Percentiles rank a stretch among this genome's conserved stretches.
Evolutionary conservation across 2,797 vertebrate species (phyloP).

Genomic region (Leptodactylus fallax): DNA sequence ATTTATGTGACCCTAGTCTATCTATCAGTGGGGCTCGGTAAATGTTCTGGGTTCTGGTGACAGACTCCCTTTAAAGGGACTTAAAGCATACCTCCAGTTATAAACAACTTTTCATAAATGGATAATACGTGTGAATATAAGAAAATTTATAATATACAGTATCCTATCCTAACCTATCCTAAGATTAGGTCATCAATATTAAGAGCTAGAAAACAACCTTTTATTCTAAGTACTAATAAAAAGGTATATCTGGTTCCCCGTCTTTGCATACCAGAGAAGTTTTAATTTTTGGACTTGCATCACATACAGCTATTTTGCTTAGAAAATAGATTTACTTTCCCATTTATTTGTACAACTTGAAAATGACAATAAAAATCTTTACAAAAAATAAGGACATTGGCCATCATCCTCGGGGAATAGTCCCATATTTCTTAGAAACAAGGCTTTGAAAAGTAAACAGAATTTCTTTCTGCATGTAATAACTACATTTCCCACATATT

Average conservation of each 20-base stretch:
- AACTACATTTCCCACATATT: conserved; percentile 39
- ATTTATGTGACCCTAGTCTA: no score
- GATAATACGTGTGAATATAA: no score
- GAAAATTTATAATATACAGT: no score
- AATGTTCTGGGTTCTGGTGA: no score
- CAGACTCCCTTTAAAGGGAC: no score
- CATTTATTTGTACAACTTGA: conserved; percentile 34
- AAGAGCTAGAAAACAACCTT: not conserved
- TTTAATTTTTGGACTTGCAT: not conserved
- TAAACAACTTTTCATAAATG: no score
- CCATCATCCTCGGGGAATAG: not conserved
- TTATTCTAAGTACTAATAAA: not conserved
- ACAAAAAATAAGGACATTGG: conserved; percentile 11
- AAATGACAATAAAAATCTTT: conserved; percentile 32
- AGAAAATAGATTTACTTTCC: conserved; percentile 9
- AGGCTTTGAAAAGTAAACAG: conserved; percentile 44
- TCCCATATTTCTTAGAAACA: conserved; percentile 34
- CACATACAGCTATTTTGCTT: not conserved
- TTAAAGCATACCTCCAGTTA: no score
- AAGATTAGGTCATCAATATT: no score
- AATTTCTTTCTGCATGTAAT: conserved; percentile 45
- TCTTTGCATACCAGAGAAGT: not conserved
- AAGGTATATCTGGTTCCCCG: not conserved
- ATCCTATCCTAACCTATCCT: no score
- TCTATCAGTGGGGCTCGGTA: no score